Evolutionary conservation across 2,797 vertebrate species (phyloP).

Genomic region (Agapornis canus): DNA sequence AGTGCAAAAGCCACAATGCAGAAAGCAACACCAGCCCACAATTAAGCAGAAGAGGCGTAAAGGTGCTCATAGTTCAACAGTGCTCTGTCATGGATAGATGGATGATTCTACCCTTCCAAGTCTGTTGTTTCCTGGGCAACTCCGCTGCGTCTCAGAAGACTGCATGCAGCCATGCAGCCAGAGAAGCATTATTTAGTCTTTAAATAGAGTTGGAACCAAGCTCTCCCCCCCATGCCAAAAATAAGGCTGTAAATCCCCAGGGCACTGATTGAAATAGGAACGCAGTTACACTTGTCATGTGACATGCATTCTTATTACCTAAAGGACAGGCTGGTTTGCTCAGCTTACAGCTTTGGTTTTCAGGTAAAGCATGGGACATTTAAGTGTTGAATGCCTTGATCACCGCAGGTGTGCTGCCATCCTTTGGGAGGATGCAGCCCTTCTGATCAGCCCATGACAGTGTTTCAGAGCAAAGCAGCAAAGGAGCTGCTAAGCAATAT

Average conservation of each 20-base stretch:
- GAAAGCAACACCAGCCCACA: not conserved
- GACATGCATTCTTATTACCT: not conserved
- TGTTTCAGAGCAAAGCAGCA: not conserved
- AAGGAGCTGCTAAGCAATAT: not conserved
- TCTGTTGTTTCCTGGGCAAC: not conserved
- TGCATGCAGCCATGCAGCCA: not conserved
- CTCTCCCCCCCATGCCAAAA: slow-evolving; percentile 22
- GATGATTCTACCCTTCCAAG: not conserved
- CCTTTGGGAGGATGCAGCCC: not conserved
- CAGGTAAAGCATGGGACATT: not conserved
- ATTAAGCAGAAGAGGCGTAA: not conserved
- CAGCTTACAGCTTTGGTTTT: not conserved
- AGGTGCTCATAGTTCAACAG: not conserved
- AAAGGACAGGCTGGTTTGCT: not conserved
- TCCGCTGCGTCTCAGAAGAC: not conserved
- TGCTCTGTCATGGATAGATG: not conserved
- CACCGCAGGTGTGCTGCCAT: not conserved
- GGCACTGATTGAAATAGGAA: slow-evolving; percentile 33
- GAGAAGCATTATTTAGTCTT: not conserved
- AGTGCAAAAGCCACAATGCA: not conserved
- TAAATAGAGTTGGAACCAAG: slow-evolving; percentile 24
- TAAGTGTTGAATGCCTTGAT: accelerated
- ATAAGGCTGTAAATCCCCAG: slow-evolving; percentile 50
- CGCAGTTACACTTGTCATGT: not conserved
- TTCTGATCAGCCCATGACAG: not conserved